Conservation (phyloP, 1,140 invertebrate genomes). For the Scaptodrosophila lebanonensis region DNA sequence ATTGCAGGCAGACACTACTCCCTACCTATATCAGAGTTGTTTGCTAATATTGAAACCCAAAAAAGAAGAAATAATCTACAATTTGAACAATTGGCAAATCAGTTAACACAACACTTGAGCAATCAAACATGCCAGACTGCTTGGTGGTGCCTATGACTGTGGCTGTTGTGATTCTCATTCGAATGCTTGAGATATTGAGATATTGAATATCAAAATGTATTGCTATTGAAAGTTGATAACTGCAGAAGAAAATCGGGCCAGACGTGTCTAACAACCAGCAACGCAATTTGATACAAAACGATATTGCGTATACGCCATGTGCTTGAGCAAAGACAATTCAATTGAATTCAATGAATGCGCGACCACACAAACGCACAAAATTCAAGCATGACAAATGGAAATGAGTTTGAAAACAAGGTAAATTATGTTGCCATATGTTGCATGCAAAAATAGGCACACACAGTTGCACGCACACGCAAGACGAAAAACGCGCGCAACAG, state of each 20-base stretch:
- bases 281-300: conserved; percentile 7
- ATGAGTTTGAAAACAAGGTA: conserved; percentile 36
- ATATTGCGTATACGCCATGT: conserved; percentile 27
- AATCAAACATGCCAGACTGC: too few species aligned
- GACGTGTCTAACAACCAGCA: conserved; percentile 11
- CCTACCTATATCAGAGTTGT: too few species aligned
- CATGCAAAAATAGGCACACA: conserved; percentile 1
- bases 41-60: too few species aligned
- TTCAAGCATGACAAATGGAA: conserved; percentile 19
- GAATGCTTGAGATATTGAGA: too few species aligned
- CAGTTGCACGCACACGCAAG: neutral
- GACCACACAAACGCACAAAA: neutral
- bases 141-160: too few species aligned
- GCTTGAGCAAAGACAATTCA: conserved; percentile 15
- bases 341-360: conserved; percentile 26
- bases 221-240: neutral
- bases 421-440: conserved; percentile 67
- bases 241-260: conserved; percentile 23
- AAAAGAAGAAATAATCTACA: too few species aligned
- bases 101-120: too few species aligned
- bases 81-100: too few species aligned
- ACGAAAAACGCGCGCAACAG: conserved; percentile 54
- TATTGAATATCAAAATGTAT: too few species aligned
- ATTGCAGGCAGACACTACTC: too few species aligned
- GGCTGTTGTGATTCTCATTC: too few species aligned